Evolutionary conservation across 2,888 invertebrate species (phyloP).

Genomic region (Notodonta ziczac): DNA sequence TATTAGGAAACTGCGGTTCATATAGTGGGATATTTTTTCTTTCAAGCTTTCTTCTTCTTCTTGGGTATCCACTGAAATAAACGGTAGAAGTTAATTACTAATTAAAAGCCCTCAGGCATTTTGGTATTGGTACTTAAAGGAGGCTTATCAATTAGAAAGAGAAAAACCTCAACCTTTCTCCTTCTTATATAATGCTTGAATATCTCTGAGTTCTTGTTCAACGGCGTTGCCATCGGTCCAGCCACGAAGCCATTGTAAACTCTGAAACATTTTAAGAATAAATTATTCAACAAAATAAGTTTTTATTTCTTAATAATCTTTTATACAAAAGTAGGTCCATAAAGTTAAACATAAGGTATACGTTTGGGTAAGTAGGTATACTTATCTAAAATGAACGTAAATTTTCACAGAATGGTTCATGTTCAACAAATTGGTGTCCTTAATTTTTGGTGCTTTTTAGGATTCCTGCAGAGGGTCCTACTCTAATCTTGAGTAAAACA

Average conservation of each 20-base stretch:
- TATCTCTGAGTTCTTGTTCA: constrained; percentile 83
- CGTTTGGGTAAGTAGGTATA: too few relatives aligned
- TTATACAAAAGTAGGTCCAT: too few relatives aligned
- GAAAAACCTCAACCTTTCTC: constrained; percentile 47
- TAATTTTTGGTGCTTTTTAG: too few relatives aligned
- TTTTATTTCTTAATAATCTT: too few relatives aligned
- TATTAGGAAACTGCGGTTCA: constrained; percentile 86
- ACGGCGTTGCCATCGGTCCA: constrained; percentile 88
- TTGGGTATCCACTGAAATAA: constrained; percentile 48
- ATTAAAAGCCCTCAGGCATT: not conserved
- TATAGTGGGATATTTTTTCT: constrained; percentile 70
- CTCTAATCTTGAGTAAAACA: not conserved
- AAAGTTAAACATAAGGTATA: too few relatives aligned
- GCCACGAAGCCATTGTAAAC: constrained; percentile 91
- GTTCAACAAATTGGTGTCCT: too few relatives aligned
- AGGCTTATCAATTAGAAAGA: not conserved
- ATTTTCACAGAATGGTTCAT: too few relatives aligned
- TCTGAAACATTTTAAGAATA: constrained; percentile 49
- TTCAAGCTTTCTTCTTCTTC: constrained; percentile 61
- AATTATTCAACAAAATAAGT: too few relatives aligned
- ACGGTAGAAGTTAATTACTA: not conserved
- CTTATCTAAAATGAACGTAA: too few relatives aligned
- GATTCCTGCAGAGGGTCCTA: not conserved
- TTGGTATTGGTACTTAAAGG: not conserved
- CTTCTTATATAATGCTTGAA: constrained; percentile 69